A percentile compares a stretch with the other conserved stretches of the same genome.
Evolutionary conservation across 1,140 invertebrate genomes (phyloP).

Genomic region (Cardiocondyla obscurior): DNA sequence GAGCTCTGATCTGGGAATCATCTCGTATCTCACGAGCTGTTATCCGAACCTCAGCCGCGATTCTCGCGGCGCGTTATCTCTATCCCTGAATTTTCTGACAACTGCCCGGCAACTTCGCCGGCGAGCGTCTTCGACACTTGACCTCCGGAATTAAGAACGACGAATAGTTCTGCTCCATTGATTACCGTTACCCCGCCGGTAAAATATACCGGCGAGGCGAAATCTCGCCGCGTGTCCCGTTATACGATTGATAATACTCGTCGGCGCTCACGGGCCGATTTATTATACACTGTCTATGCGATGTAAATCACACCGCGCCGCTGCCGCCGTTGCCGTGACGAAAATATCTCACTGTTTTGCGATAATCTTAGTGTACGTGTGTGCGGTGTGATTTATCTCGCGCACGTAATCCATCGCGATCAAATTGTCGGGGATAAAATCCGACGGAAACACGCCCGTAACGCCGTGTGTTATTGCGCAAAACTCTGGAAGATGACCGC

Average conservation of each 20-base stretch:
- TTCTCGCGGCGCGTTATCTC: background rate
- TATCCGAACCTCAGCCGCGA: background rate
- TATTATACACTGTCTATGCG: constrained; percentile 48
- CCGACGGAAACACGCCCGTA: background rate
- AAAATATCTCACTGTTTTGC: constrained; percentile 40
- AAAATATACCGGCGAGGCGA: constrained; percentile 37
- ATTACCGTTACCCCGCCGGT: constrained; percentile 65
- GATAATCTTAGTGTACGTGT: constrained; percentile 10
- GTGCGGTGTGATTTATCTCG: constrained; percentile 18
- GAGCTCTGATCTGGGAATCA: background rate
- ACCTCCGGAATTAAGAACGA: constrained; percentile 56
- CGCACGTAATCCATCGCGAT: constrained; percentile 34
- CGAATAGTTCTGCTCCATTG: constrained; percentile 38
- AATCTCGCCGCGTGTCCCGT: constrained; percentile 51
- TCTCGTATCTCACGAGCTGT: background rate
- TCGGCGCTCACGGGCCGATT: constrained; percentile 52
- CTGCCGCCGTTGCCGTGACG: constrained; percentile 25
- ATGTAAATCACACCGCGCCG: constrained; percentile 20
- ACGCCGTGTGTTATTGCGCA: background rate
- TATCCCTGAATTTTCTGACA: constrained; percentile 5
- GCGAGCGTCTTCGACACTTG: constrained; percentile 42
- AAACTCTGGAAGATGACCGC: background rate
- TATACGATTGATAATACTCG: constrained; percentile 64
- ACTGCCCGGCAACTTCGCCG: background rate
- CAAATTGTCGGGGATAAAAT: constrained; percentile 41